Conservation (phyloP, 2,797 vertebrate species). For the Mormyrus hasselquistii region DNA sequence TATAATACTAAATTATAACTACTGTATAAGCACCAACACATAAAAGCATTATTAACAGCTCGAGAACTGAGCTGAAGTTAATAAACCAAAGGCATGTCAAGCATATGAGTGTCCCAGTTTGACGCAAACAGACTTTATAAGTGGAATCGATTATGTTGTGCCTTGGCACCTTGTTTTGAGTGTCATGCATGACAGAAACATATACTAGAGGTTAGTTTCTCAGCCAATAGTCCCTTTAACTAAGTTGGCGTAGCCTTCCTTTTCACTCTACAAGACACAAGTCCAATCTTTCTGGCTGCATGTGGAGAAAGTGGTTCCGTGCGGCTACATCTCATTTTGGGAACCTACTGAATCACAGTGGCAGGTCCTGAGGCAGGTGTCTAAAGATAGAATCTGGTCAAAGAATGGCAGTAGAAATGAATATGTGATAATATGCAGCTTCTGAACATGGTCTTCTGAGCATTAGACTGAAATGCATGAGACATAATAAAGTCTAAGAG, state of each 20-base stretch:
- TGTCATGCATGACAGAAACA: not conserved
- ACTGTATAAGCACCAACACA: not conserved
- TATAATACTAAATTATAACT: not conserved
- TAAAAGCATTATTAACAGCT: not conserved
- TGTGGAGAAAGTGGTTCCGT: not conserved
- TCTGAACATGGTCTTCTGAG: not conserved
- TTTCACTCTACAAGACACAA: not conserved
- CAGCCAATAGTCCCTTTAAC: not conserved
- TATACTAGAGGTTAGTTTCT: not conserved
- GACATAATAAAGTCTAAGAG: not conserved
- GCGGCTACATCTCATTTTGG: not conserved
- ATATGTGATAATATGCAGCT: not conserved
- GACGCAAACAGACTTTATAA: not conserved
- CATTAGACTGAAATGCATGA: not conserved
- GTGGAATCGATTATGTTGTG: not conserved
- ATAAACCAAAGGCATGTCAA: not conserved
- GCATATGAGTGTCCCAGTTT: not conserved
- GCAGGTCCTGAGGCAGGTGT: not conserved
- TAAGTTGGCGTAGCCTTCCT: not conserved
- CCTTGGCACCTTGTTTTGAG: not conserved
- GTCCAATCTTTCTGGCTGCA: not conserved
- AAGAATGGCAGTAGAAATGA: not conserved
- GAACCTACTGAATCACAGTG: not conserved
- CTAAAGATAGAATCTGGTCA: not conserved
- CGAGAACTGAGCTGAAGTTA: not conserved